These are phyloP conservation scores for Alaudala cheleensis DNA, from an alignment of 2,113 vertebrate species.

Conservation along the genomic window DNA sequence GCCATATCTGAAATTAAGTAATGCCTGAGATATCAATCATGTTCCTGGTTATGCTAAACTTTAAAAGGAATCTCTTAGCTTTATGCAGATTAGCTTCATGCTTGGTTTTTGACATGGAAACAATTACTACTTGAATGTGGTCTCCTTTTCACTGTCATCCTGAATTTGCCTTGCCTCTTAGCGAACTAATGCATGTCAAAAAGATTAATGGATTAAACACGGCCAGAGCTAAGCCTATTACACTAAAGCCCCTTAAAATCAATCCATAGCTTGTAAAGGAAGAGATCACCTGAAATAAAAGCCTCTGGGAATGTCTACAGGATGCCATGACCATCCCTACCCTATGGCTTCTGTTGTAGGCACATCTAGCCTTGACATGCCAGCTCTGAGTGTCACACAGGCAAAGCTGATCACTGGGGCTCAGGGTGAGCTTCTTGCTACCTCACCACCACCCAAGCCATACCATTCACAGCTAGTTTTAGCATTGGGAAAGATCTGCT, in stretches of 20 bases:
- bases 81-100: background rate
- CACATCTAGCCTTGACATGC: background rate
- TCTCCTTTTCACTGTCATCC: conserved; percentile 54
- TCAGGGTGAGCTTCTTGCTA: background rate
- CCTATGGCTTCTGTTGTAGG: background rate
- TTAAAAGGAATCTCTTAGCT: background rate
- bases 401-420: background rate
- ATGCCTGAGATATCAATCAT: background rate
- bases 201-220: conserved; percentile 65
- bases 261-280: conserved; percentile 49
- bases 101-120: background rate
- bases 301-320: background rate
- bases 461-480: background rate
- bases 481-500: background rate
- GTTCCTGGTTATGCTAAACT: background rate
- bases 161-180: conserved; percentile 36
- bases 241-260: conserved; percentile 49
- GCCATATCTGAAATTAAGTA: background rate
- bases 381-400: background rate
- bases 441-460: background rate
- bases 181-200: conserved; percentile 40
- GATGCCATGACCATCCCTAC: background rate
- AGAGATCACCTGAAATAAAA: conserved; percentile 43
- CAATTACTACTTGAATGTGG: conserved; percentile 19
- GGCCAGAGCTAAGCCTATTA: conserved; percentile 52